Evolutionary conservation across 2,797 vertebrate species (phyloP).

Genomic region (Aulostomus chinensis): DNA sequence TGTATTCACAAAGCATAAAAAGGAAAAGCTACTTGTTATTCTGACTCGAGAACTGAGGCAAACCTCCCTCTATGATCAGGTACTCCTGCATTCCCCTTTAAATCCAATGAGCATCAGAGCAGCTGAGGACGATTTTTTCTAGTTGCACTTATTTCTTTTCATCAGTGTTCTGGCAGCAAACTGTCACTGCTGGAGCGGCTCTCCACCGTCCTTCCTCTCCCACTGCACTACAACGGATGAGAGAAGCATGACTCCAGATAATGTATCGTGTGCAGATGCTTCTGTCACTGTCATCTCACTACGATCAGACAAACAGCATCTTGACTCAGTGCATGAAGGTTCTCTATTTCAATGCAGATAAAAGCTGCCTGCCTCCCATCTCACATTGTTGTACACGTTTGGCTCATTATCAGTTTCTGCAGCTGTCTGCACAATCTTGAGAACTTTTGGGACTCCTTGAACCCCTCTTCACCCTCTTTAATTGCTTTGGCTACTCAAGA

Average conservation of each 20-base stretch:
- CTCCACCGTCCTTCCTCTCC: constrained; percentile 7
- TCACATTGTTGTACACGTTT: constrained; percentile 31
- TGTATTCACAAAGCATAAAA: background rate
- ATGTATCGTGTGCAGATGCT: constrained; percentile 41
- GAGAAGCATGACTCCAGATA: constrained; percentile 30
- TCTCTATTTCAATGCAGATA: constrained; percentile 46
- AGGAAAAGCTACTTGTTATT: constrained; percentile 19
- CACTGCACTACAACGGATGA: constrained; percentile 5
- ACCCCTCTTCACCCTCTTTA: constrained; percentile 48
- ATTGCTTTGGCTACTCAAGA: constrained; percentile 50
- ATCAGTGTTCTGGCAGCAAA: constrained; percentile 21
- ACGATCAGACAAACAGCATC: constrained; percentile 31
- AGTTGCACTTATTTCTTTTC: constrained; percentile 25
- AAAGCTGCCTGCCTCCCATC: constrained; percentile 35
- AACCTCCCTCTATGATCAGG: constrained; percentile 36
- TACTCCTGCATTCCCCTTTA: constrained; percentile 19
- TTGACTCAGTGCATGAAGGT: constrained; percentile 34
- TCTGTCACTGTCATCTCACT: constrained; percentile 33
- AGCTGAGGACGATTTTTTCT: too few relatives aligned
- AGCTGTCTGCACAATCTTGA: constrained; percentile 9
- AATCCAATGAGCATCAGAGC: too few relatives aligned
- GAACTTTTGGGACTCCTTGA: constrained; percentile 58
- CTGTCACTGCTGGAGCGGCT: constrained; percentile 22
- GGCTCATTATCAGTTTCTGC: constrained; percentile 56
- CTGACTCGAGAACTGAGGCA: constrained; percentile 33